Percentiles rank a stretch among this genome's conserved stretches.
Evolutionary conservation across 2,888 invertebrate species (phyloP).

Genomic region (Drosophila neutralis): DNA sequence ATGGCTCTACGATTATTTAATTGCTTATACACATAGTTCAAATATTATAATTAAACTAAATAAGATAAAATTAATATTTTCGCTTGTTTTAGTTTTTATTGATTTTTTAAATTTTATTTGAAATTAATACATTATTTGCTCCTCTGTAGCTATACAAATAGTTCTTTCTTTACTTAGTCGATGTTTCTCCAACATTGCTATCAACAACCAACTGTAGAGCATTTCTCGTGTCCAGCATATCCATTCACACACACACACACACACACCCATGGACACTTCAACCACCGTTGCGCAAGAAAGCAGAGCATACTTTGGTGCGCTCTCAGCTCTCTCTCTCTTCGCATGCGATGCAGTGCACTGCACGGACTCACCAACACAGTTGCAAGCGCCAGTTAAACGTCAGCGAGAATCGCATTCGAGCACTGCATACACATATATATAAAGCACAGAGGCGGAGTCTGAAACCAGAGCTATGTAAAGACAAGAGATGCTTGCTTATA

Average conservation of each 20-base stretch:
- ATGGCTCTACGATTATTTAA: neutral
- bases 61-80: neutral
- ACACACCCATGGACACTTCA: constrained; percentile 19
- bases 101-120: neutral
- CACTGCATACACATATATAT: constrained; percentile 52
- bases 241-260: constrained; percentile 2
- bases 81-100: neutral
- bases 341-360: constrained; percentile 43
- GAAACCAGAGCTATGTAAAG: constrained; percentile 50
- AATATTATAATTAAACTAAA: neutral
- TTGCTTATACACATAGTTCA: neutral
- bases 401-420: constrained; percentile 50
- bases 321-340: constrained; percentile 45
- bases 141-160: neutral
- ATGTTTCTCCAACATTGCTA: too few relatives aligned
- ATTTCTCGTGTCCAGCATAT: constrained; percentile 34
- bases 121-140: neutral
- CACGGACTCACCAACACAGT: constrained; percentile 61
- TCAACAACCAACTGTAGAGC: constrained; percentile 51
- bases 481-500: constrained; percentile 46
- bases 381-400: constrained; percentile 56
- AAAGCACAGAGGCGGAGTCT: constrained; percentile 82
- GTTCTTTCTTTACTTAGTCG: neutral
- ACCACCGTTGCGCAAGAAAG: constrained; percentile 57
- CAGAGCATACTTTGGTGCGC: constrained; percentile 43